Evolutionary conservation across 2,888 invertebrate species (phyloP).

Genomic region (Euclidia mi): DNA sequence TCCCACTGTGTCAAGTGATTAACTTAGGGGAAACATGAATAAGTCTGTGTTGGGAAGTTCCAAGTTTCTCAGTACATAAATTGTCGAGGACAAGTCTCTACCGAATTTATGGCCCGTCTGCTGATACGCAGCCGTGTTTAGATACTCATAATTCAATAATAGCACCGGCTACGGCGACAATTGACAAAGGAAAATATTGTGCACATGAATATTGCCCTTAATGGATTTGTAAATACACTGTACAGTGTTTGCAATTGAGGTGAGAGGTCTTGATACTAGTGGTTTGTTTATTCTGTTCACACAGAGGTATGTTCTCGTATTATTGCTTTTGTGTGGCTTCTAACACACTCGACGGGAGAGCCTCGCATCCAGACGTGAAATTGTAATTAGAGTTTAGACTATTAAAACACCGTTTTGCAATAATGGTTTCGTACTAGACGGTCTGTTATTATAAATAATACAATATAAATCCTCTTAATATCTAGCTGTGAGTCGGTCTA

Average conservation of each 20-base stretch:
- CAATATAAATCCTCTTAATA: no score
- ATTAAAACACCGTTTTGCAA: no score
- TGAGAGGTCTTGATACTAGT: conserved; percentile 32
- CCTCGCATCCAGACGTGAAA: no score
- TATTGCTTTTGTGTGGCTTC: no score
- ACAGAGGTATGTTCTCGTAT: neutral
- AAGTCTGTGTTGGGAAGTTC: conserved; percentile 63
- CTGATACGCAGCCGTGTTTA: conserved; percentile 59
- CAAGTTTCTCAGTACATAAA: conserved; percentile 71
- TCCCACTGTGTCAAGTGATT: conserved; percentile 69
- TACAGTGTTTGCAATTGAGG: conserved; percentile 20
- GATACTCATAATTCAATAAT: conserved; percentile 69
- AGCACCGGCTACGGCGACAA: conserved; percentile 58
- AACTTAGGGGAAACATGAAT: conserved; percentile 70
- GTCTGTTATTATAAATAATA: no score
- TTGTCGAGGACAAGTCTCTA: conserved; percentile 70
- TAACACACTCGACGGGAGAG: no score
- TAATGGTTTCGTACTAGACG: no score
- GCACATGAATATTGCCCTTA: conserved; percentile 53
- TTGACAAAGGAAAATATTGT: conserved; percentile 62
- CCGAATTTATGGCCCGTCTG: conserved; percentile 69
- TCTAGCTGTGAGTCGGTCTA: no score
- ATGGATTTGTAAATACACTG: conserved; percentile 52
- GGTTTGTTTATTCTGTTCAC: conserved; percentile 7
- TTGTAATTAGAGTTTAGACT: no score